Conservation (phyloP, 2,888 invertebrate species). For the Blomia tropicalis region DNA sequence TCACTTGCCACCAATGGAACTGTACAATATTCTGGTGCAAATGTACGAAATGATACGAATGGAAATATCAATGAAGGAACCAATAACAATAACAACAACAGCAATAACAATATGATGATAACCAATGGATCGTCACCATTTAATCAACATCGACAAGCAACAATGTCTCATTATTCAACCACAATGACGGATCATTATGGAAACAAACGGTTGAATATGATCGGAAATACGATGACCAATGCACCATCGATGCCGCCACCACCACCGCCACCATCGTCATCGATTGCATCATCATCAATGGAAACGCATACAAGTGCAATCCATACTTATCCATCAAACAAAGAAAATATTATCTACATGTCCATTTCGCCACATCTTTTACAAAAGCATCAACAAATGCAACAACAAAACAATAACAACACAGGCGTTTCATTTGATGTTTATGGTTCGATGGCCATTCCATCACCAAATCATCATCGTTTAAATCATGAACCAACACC, state of each 20-base stretch:
- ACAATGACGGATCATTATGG: background rate
- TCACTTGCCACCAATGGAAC: conserved; percentile 1
- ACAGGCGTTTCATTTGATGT: too few relatives aligned
- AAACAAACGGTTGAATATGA: background rate
- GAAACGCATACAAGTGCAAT: background rate
- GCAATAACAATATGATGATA: background rate
- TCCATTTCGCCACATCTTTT: conserved; percentile 15
- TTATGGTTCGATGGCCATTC: background rate
- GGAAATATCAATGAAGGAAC: too few relatives aligned
- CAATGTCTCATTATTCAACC: background rate
- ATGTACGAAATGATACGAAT: too few relatives aligned
- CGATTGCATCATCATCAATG: conserved; percentile 24
- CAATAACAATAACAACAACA: background rate
- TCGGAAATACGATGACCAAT: background rate
- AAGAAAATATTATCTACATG: conserved; percentile 14
- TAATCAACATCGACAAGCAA: background rate
- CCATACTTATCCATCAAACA: conserved; percentile 5
- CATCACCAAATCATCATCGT: background rate
- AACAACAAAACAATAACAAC: background rate
- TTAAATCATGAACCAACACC: conserved; percentile 16
- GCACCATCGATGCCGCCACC: background rate
- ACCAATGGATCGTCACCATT: background rate
- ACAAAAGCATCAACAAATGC: conserved; percentile 4
- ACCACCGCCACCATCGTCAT: conserved; percentile 21
- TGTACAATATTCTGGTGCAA: too few relatives aligned